Evolutionary conservation across 1,140 invertebrate species (phyloP), one percentile per base, ranked within the genome.

Genomic region (Drosophila albomicans): DNA sequence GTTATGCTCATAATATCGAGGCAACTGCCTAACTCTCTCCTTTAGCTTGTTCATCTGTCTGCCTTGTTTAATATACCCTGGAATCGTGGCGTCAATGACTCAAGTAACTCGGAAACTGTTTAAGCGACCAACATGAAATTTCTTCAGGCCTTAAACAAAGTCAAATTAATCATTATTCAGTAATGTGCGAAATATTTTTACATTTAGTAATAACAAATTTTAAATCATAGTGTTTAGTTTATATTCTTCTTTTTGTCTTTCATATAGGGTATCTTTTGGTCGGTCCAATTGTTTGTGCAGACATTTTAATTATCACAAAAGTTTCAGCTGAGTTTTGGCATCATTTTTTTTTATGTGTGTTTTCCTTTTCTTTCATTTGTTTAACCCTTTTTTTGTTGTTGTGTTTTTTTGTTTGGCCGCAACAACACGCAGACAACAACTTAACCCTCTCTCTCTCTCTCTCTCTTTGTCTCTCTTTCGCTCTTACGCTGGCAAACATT

Each of bases 291-390:
- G 25, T 1, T 1, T 45, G 25, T 28, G 4, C 16, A 11, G 52
- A 20, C 71, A 63, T 79, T 79, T 79, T 76, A 79, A 79, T 79
- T 79, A 79, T 79, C 73, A 76, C 58, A 72, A 72, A 76, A 79
- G 74, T 76, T 76, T 72, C 56, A 43, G 54, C 41, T 41, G 35
- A 41, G 54, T 57, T 57, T 57, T 38, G 11, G 35, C 35, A 38
- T 38, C 15, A 16, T 52, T 75, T 63, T 68, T 63, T 68, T 76
- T 66, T 71, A 71, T 65, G 54, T 71, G 43, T 51, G 58, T 64
- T 73, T 66, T 45, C 46, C 56, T 51, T 66, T 35, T 73, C 79
- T 76, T 80, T 84, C 75, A 80, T 84, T 79, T 84, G 64, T 32
- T 65, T 78, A 73, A 43, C 54, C 57, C 49, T 52, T 66, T 56